Evolutionary conservation across 2,113 vertebrate species (phyloP).

Genomic region (Callorhinus ursinus): DNA sequence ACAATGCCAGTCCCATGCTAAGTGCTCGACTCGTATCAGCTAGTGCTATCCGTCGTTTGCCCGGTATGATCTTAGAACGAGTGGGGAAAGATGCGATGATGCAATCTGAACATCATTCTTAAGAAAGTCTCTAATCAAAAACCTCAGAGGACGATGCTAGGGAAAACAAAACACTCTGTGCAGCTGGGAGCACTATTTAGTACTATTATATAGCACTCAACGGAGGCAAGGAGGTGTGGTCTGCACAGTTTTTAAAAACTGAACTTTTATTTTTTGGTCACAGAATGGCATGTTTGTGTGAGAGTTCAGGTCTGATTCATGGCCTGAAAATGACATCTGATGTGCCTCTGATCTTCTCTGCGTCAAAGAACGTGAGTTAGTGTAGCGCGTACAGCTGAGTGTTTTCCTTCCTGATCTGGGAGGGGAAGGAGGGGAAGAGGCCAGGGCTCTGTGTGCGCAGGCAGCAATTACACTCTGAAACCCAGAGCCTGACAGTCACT

Average conservation of each 20-base stretch:
- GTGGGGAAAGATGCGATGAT: neutral
- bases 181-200: neutral
- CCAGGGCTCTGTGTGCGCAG: constrained; percentile 76
- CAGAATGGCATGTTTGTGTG: neutral
- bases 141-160: neutral
- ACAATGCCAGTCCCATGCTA: neutral
- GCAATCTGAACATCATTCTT: neutral
- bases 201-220: neutral
- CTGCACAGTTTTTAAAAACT: neutral
- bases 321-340: constrained; percentile 60
- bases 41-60: no score
- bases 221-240: neutral
- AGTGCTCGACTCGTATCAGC: rapidly evolving
- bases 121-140: neutral
- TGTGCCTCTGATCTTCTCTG: constrained; percentile 65
- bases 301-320: constrained; percentile 24
- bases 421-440: neutral
- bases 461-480: constrained; percentile 85
- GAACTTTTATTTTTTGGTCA: neutral
- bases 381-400: neutral
- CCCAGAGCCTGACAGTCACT: constrained; percentile 81
- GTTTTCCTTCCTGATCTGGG: neutral
- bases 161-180: neutral
- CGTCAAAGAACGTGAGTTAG: neutral
- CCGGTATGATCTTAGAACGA: neutral